Conservation (phyloP, 1,140 invertebrate species). For the Oncopeltus fasciatus region DNA sequence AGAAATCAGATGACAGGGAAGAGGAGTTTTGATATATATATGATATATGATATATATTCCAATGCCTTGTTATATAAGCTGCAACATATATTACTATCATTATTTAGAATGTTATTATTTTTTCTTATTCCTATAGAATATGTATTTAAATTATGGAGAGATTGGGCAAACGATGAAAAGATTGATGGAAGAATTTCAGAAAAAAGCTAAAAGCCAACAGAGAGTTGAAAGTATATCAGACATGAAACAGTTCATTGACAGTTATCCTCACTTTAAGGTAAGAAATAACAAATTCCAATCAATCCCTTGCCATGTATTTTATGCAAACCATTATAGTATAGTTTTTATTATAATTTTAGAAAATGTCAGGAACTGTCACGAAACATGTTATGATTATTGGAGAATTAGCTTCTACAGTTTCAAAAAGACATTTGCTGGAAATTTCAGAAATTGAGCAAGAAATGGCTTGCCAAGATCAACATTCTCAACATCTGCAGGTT, state of each 20-base stretch:
- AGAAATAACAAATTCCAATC: too few relatives aligned
- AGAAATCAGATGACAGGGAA: too few relatives aligned
- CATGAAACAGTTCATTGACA: constrained; percentile 98
- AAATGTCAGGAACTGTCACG: constrained; percentile 94
- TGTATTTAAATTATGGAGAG: constrained; percentile 95
- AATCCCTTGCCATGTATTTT: too few relatives aligned
- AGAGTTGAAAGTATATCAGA: constrained; percentile 96
- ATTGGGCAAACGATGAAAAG: constrained; percentile 94
- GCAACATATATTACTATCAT: too few relatives aligned
- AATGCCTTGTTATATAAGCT: background rate
- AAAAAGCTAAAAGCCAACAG: constrained; percentile 85
- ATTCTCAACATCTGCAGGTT: constrained; percentile 70
- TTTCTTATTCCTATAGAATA: constrained; percentile 48
- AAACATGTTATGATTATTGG: constrained; percentile 95
- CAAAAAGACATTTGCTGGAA: constrained; percentile 63
- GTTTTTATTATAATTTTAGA: constrained; percentile 36
- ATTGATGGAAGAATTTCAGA: constrained; percentile 95
- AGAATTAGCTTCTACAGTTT: constrained; percentile 77
- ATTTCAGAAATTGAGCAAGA: constrained; percentile 96
- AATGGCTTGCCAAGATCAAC: constrained; percentile 82
- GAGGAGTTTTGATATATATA: too few relatives aligned
- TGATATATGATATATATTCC: too few relatives aligned
- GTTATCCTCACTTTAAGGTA: constrained; percentile 92
- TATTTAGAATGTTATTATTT: constrained; percentile 14
- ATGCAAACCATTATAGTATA: too few relatives aligned